Evolutionary conservation across 2,113 vertebrate genomes (phyloP), one percentile per base, ranked within the genome.

Genomic region (Daphoenositta chrysoptera): DNA sequence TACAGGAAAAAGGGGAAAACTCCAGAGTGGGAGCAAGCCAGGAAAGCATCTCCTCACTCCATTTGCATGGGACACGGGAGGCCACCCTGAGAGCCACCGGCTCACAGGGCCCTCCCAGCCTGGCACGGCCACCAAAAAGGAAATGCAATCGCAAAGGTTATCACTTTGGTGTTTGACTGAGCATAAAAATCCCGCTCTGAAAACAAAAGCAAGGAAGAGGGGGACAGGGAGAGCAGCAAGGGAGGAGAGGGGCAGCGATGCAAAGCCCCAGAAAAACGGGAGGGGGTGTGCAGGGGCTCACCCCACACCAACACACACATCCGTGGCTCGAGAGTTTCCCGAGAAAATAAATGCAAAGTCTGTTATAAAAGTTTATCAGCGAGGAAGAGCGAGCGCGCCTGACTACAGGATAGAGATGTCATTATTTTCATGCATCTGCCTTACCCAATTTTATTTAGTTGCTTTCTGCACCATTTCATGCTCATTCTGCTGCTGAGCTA

Each of bases 381-480:
- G 24, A 87, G 87, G 35, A 51, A 33, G 77, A 80, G 93, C 58
- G 3, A 69, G 75, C 16, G 9, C 5, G 81, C 18, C 83, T 42
- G 64, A 26, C 50, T 6, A 53, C 40, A 63, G 54, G 31, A 89
- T n/a, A 60, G 69, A 57, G 33, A 77, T 91, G 95, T 94, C 87
- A 65, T 94, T 53, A 97, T 95, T 92, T 91, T 93, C 95, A 94
- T 64, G 93, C 93, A 84, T 91, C 80, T 85, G 96, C 96, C 95
- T 79, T 51, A 87, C 94, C 97, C 97, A 64, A 92, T 94, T 89
- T 96, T 92, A 95, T 89, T 94, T 91, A 83, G 93, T 96, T 89
- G 95, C 97, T 98, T 97, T 97, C 98, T 97, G 98, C 97, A 96
- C 97, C 97, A 97, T 97, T 98, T 98, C 97, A 94, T 94, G 89